phyloP scores from a whole-genome alignment of 2,113 vertebrate genomes.

The Patagioenas fasciata region DNA sequence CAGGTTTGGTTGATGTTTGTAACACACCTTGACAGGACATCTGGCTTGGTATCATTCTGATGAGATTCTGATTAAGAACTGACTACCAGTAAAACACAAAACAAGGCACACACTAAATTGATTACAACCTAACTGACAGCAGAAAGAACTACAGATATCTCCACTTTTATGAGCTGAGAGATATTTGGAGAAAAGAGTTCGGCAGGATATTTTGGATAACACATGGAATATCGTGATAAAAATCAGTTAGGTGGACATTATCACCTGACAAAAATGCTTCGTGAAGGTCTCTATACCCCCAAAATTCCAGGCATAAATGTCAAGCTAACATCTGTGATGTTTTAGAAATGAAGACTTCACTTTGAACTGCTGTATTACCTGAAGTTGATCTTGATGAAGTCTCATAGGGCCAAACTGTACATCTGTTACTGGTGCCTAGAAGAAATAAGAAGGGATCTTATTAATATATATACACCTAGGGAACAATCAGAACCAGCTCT shows the following conservation, averaged over 20 bases:
- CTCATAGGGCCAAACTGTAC: conserved; percentile 98
- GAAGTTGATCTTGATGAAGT: conserved; percentile 95
- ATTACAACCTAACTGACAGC: not conserved
- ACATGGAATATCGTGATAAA: not conserved
- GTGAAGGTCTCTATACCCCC: not conserved
- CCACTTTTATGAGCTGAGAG: not conserved
- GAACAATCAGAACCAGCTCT: not conserved
- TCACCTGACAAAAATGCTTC: not conserved
- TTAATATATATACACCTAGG: not conserved
- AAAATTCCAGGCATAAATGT: not conserved
- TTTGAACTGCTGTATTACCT: conserved; percentile 79
- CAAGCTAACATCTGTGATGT: not conserved
- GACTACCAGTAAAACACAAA: not conserved
- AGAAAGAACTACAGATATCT: not conserved
- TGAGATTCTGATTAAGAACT: not conserved
- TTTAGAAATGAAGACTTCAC: not conserved
- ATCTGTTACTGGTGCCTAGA: conserved; percentile 85
- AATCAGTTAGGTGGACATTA: not conserved
- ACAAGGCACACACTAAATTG: not conserved
- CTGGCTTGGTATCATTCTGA: not conserved
- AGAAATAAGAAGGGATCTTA: conserved; percentile 51
- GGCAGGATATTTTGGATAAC: not conserved
- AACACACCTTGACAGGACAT: not conserved
- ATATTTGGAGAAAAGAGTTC: not conserved
- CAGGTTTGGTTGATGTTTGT: not conserved